phyloP scores from a whole-genome alignment of 2,888 invertebrate genomes.

The Stomorhina lunata region DNA sequence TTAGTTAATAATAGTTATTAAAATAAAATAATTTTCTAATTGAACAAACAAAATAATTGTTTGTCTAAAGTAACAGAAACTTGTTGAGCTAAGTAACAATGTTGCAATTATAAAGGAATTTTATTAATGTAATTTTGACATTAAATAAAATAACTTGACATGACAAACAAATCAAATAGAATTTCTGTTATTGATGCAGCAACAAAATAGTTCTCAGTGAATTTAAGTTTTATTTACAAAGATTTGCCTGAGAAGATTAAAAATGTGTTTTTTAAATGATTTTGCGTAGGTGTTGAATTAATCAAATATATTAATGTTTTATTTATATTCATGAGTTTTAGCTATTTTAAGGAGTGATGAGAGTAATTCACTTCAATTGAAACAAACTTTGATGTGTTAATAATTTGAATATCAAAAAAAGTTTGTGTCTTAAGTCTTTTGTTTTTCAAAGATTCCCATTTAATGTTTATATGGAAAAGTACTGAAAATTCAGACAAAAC shows the following conservation, averaged over 20 bases:
- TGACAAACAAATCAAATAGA: no score
- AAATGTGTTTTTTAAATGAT: background rate
- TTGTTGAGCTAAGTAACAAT: background rate
- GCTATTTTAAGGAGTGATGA: slow-evolving; percentile 11
- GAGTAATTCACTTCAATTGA: background rate
- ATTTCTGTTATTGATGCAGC: no score
- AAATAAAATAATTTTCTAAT: background rate
- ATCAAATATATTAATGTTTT: background rate
- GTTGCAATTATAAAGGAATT: background rate
- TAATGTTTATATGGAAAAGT: background rate
- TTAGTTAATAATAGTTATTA: slow-evolving; percentile 7
- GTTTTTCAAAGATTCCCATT: background rate
- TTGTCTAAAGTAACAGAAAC: background rate
- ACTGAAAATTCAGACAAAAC: background rate
- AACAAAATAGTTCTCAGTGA: no score
- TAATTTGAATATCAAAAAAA: background rate
- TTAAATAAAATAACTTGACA: no score
- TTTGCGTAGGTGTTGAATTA: background rate
- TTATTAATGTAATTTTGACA: no score
- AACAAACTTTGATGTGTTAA: background rate
- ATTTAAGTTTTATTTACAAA: no score
- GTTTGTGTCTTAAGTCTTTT: background rate
- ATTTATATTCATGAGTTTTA: background rate
- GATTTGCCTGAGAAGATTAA: background rate
- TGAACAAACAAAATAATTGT: background rate